Evolutionary conservation across 2,113 vertebrate genomes (phyloP).

Genomic region (Cyphomyrus plagiostoma): DNA sequence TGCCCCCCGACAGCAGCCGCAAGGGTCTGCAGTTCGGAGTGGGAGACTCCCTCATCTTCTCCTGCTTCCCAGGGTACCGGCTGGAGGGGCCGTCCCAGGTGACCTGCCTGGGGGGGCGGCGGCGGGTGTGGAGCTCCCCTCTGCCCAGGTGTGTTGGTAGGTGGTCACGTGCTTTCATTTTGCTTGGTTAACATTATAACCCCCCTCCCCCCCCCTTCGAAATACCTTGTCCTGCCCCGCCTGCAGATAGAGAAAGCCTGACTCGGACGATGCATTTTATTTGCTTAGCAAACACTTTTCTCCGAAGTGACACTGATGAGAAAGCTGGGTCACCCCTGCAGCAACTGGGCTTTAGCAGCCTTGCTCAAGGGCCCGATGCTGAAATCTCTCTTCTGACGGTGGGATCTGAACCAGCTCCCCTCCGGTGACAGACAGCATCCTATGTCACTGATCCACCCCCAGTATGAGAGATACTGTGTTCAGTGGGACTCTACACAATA

Average conservation of each 20-base stretch:
- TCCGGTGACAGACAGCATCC: neutral
- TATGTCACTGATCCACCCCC: neutral
- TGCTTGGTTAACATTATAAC: conserved; percentile 55
- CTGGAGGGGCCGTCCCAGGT: conserved; percentile 83
- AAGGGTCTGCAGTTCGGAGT: conserved; percentile 90
- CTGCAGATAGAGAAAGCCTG: neutral
- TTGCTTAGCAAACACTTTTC: neutral
- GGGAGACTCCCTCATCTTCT: conserved; percentile 84
- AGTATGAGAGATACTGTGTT: neutral
- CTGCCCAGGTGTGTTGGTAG: conserved; percentile 99
- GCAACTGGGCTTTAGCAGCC: neutral
- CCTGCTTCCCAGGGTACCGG: conserved; percentile 96
- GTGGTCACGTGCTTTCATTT: conserved; percentile 97
- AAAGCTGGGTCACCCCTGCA: neutral
- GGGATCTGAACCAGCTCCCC: neutral
- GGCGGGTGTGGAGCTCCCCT: conserved; percentile 97
- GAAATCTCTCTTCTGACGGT: neutral
- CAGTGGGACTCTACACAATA: neutral
- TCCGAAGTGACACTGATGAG: neutral
- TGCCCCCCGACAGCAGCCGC: conserved; percentile 85
- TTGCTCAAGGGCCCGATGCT: neutral
- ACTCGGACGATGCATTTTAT: neutral
- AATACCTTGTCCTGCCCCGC: neutral
- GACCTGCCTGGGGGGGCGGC: conserved; percentile 94
- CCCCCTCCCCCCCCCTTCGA: neutral